Base-by-base conservation (phyloP, 2,113 vertebrate species). In the Antechinus flavipes region DNA sequence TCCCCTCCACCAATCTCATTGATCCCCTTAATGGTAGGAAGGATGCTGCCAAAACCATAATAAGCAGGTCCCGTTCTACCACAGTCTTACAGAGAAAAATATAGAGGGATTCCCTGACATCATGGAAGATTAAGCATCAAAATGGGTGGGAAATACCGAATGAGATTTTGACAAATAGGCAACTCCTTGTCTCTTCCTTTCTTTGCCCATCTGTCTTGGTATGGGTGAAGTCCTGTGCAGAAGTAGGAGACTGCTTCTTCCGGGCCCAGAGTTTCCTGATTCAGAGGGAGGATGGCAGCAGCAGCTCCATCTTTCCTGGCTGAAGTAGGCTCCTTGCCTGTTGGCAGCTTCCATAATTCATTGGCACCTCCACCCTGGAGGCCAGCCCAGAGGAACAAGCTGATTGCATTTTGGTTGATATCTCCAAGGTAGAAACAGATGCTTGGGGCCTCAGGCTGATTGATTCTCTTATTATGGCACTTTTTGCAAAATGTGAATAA, bases 181-280 rank as follows among this genome's bases (percentile, higher is more conserved):
- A 2, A 0, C 0, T 30, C 5, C 19, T 12, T 3, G 0, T 27
- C 49, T 22, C 35, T 47, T 35, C 42, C 0, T 35, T 6, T 0
- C 30, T 14, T 84, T 8, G 46, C 0, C 46, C 47, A 7, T 25
- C 46, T 61, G 1, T 24, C 58, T 27, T 52, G 11, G 42, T 19
- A 90, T 49, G 30, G 5, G 19, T 35, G 30, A 0, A 27, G 16
- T 7, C 49, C 56, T 1, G 4, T 25, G 47, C 26, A 19, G 11
- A 55, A 49, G 53, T 16, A 90, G 54, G 46, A 55, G n/a, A 47
- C 1, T 49, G 26, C 16, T 90, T 53, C 52, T 19, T 89, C 1
- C 19, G 46, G 52, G 49, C 52, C 35, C 4, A 22, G 49, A 42
- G 1, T 58, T 84, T 95, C 52, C 30, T 47, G 42, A 7, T 54